Conservation (phyloP, 2,797 vertebrate genomes). For the Sebastes cheni region DNA sequence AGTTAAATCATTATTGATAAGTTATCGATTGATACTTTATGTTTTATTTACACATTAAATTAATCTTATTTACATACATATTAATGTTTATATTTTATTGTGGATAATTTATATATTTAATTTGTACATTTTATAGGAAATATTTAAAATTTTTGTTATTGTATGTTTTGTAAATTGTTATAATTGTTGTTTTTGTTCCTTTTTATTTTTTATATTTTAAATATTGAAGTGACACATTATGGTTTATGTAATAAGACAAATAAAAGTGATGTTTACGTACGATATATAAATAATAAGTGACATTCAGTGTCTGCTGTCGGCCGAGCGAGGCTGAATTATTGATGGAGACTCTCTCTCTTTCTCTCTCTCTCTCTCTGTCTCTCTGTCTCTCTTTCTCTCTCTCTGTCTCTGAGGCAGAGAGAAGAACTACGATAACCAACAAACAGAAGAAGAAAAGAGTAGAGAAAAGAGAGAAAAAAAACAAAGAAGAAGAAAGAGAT, state of each 20-base stretch:
- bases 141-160: not conserved
- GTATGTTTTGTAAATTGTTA: not conserved
- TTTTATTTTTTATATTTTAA: not conserved
- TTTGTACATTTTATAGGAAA: not conserved
- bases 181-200: not conserved
- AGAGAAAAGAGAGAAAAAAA: not conserved
- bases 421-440: not conserved
- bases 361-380: not conserved
- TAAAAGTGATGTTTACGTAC: not conserved
- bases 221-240: not conserved
- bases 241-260: not conserved
- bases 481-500: not conserved
- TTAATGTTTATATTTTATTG: not conserved
- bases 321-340: constrained; percentile 51
- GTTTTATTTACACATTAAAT: not conserved
- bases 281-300: not conserved
- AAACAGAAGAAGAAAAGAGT: not conserved
- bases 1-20: not conserved
- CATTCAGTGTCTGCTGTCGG: not conserved
- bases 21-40: not conserved
- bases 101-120: not conserved
- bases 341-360: constrained; percentile 14
- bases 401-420: not conserved
- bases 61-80: not conserved
- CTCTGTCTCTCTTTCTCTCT: not conserved